Base-by-base conservation (phyloP, 2,888 invertebrate species). In the Ornithoptera priamus region DNA sequence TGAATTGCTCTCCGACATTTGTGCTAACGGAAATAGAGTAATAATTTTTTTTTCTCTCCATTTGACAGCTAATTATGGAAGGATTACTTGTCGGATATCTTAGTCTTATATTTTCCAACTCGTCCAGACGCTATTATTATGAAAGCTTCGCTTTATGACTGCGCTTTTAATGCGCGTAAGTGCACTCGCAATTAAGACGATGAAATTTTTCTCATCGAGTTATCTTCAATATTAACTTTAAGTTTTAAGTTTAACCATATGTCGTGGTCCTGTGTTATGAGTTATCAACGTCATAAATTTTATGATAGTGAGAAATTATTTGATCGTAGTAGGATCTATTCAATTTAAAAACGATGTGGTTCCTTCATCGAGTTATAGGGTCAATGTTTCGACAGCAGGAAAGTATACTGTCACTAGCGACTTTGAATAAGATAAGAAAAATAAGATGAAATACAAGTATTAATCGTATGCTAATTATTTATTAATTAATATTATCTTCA, bases 141-240 rank as follows among this genome's bases (percentile, higher is more conserved):
- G 53, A 17, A 64, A 53, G 63, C 53, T 24, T 30, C 30, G 63
- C 46, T 53, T 64, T 56, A 24, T 39, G 39, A 24, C 22, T 39
- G 39, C 20, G 22, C 7, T 7, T 61, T 61, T 67, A 39, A 57
- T 57, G 62, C 42, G 42, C 22, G 30, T 62, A 50, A 50, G 63
- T 59, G 36, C 63, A 68, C 24, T 18, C 22, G 39, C 62, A 68
- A 59, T 63, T 68, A 68, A 17, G 50, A 20, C 39, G 50, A 63
- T 63, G 18, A 63, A 22, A 63, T 53, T 59, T 63, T 63, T 63
- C 59, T 62, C n/a, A 62, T 68, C 62, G 4, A 22, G 59, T 58
- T 58, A 68, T 63, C 30, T 63, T 46, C 46, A 39, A 59, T 46
- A 56, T 63, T 68, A 63, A 63, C 17, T 68, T 59, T 17, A 30